Percentiles rank a stretch among this genome's conserved stretches.
phyloP scores from a whole-genome alignment of 2,888 invertebrate species.

The Sphinx pinastri region DNA sequence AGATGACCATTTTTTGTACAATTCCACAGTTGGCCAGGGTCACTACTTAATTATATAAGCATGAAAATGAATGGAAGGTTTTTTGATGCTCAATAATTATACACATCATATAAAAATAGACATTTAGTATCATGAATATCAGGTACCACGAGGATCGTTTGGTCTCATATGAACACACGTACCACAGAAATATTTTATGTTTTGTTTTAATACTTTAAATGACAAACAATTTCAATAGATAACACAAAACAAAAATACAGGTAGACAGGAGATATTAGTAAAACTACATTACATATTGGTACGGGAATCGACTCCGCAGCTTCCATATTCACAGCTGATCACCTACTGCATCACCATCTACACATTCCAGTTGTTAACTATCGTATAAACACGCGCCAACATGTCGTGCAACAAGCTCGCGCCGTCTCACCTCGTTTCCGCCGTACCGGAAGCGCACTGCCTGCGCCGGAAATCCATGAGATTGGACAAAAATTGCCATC shows the following conservation, averaged over 20 bases:
- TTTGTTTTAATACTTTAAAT: too few species aligned
- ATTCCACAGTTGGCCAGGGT: neutral
- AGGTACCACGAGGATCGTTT: neutral
- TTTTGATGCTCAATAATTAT: neutral
- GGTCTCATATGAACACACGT: too few species aligned
- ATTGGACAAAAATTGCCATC: constrained; percentile 75
- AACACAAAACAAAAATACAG: too few species aligned
- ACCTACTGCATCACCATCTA: too few species aligned
- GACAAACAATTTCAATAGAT: too few species aligned
- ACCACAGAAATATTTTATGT: too few species aligned
- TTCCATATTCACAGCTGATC: too few species aligned
- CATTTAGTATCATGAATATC: neutral
- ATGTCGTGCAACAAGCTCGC: constrained; percentile 36
- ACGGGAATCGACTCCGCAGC: too few species aligned
- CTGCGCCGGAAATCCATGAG: constrained; percentile 74
- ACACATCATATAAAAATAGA: neutral
- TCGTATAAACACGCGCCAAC: constrained; percentile 31
- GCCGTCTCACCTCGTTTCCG: constrained; percentile 62
- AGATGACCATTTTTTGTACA: neutral
- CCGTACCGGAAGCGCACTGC: constrained; percentile 55
- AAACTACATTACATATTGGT: too few species aligned
- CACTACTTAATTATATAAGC: neutral
- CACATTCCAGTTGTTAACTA: neutral
- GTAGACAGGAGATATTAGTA: too few species aligned
- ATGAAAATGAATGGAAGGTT: neutral